Base-by-base conservation (phyloP, 1,140 invertebrate genomes). In the Diploscapter pachys region DNA sequence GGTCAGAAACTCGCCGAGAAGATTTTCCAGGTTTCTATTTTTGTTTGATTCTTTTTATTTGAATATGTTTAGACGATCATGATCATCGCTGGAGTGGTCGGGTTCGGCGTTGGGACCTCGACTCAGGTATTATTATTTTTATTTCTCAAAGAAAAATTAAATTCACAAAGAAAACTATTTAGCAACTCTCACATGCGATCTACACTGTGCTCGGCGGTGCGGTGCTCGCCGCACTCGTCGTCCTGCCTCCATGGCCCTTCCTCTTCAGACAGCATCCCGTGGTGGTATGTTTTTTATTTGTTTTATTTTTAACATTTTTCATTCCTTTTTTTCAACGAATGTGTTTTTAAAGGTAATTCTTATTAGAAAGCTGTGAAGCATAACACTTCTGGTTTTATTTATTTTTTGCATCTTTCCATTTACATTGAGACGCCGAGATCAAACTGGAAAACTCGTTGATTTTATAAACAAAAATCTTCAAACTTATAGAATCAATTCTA, bases 1-100 rank as follows among this genome's bases (percentile, higher is more conserved):
- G 79, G 79, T 54, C 79, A 80, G 65, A 70, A 76, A 51, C 54
- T 55, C 49, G 79, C 79, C 31, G 79, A 80, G 63, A 56, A 74
- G 5, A 79, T 72, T 8, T 80, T 70, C 63, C 78, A 79, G 64
- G 77, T 78, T 11, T 59, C 9, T 59, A 11, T 59, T 9, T 2
- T 59, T 59, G 1, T 59, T 59, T 59, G 9, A 9, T 59, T 59
- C 9, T 59, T 67, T 72, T 67, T 63, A 11, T 68, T 63, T 2
- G 63, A 67, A 8, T 73, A 2, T 2, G 49, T 77, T 55, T 57
- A 79, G 76, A 70, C 77, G 4, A 73, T 80, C 56, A 63, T 80
- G 52, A 70, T 78, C 48, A 13, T 80, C 11, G 49, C 77, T 31
- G 79, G 79, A 55, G 65, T 80, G 51, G 66, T 80, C 67, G 79